phyloP scores from a whole-genome alignment of 2,113 vertebrate genomes.

The Aspidoscelis tigris region DNA sequence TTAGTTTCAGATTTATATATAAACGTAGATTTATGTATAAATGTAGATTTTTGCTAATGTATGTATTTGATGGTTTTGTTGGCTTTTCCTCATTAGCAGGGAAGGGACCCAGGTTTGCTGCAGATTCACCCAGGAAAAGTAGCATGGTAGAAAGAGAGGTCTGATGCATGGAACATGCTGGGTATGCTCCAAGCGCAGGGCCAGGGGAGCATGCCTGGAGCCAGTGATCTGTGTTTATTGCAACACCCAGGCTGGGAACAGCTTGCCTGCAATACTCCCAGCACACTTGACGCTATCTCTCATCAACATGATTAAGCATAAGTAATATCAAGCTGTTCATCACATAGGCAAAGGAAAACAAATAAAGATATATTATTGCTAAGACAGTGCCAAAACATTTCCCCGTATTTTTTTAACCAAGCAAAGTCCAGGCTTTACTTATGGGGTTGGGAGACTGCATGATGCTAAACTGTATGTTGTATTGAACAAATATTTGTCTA shows the following conservation, averaged over 20 bases:
- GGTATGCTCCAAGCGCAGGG: not conserved
- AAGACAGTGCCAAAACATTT: not conserved
- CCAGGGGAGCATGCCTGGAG: not conserved
- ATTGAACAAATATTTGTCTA: not conserved
- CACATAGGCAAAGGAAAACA: not conserved
- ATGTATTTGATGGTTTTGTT: too few relatives aligned
- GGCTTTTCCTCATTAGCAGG: not conserved
- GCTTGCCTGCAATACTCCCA: not conserved
- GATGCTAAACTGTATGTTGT: not conserved
- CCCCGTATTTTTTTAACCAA: not conserved
- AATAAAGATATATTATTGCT: not conserved
- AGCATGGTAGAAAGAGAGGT: not conserved
- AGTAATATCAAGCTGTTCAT: not conserved
- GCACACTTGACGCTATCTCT: conserved; percentile 1
- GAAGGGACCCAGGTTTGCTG: not conserved
- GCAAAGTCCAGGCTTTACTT: not conserved
- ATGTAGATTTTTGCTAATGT: too few relatives aligned
- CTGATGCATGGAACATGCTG: not conserved
- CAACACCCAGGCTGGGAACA: conserved; percentile 6
- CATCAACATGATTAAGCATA: conserved; percentile 15
- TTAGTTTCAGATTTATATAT: too few relatives aligned
- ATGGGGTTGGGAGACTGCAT: not conserved
- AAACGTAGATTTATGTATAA: too few relatives aligned
- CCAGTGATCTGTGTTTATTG: not conserved
- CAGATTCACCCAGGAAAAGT: not conserved